A percentile compares a stretch with the other conserved stretches of the same genome.
phyloP scores from a whole-genome alignment of 2,888 invertebrate genomes.

The Ochropleura leucogaster region DNA sequence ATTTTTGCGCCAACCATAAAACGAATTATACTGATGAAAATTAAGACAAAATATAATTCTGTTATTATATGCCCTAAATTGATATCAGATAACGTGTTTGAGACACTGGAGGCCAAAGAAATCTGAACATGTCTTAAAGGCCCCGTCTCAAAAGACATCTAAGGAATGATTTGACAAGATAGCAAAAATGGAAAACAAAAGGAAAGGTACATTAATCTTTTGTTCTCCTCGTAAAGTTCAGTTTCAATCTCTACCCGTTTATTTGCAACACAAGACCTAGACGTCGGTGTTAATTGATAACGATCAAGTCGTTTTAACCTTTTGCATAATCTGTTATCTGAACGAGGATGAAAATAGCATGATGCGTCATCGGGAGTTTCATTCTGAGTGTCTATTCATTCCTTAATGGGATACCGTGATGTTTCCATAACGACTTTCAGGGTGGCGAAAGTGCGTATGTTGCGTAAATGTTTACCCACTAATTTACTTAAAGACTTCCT shows the following conservation, averaged over 20 bases:
- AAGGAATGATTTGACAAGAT: conserved; percentile 30
- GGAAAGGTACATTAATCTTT: conserved; percentile 46
- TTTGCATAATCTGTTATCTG: conserved; percentile 56
- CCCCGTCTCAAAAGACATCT: conserved; percentile 29
- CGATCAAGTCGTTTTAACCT: conserved; percentile 56
- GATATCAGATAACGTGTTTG: conserved; percentile 27
- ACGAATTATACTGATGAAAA: neutral
- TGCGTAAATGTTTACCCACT: conserved; percentile 65
- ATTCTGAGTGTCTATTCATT: conserved; percentile 53
- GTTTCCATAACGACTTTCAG: conserved; percentile 48
- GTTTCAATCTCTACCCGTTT: conserved; percentile 33
- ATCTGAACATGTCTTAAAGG: conserved; percentile 11
- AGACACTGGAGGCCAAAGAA: neutral
- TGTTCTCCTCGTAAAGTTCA: conserved; percentile 34
- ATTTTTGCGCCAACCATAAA: too few relatives aligned
- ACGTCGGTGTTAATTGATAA: conserved; percentile 60
- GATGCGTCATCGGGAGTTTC: conserved; percentile 60
- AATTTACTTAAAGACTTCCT: conserved; percentile 66
- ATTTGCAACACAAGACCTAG: conserved; percentile 44
- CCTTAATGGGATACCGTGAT: conserved; percentile 47
- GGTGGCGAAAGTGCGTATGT: conserved; percentile 70
- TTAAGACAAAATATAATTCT: neutral
- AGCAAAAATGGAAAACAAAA: conserved; percentile 50
- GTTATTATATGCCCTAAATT: neutral
- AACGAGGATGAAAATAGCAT: conserved; percentile 57